Base-by-base conservation (phyloP, 1,140 invertebrate species). In the Pararge aegeria region DNA sequence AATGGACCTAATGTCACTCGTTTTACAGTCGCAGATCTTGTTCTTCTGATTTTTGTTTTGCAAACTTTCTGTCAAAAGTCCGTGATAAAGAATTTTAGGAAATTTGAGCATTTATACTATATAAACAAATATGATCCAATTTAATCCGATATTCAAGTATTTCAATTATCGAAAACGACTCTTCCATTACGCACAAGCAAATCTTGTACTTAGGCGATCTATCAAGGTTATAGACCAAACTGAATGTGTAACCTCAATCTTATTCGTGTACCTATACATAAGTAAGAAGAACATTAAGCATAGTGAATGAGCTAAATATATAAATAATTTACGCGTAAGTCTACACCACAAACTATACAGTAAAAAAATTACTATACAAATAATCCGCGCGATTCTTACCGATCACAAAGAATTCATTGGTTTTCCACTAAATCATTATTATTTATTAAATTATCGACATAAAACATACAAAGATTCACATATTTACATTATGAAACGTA, bases 401-500 rank as follows among this genome's bases (percentile, higher is more conserved):
- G 70, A 83, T 74, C 75, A 83, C 74, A 80, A 75, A 73, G 63
- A 64, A 74, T 71, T 73, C 66, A 82, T 80, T 76, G 73, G 65
- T 61, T 73, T 27, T 29, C n/a, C 61, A 54, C 63, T 75, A 74
- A 72, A 73, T 59, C 46, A 75, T 74, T 73, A 80, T 70, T 34
- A 34, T 12, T 34, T 12, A 34, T 34, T 34, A 34, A 34, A 34
- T 34, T 34, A 73, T 66, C 55, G 64, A 63, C 64, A 80, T 73
- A 81, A 76, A 75, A 83, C 77, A 80, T 75, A 61, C 55, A 72
- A 75, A 80, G 75, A 83, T 77, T 78, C 76, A 87, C 76, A 83
- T 84, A 88, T 88, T 82, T 87, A 86, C 83, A 86, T 68, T 60
- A n/a, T 9, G 52, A 69, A 79, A 76, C 72, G 70, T 69, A 61